Percentiles rank a stretch among this genome's conserved stretches.
phyloP scores from a whole-genome alignment of 2,797 vertebrate genomes.

The Bucorvus abyssinicus region DNA sequence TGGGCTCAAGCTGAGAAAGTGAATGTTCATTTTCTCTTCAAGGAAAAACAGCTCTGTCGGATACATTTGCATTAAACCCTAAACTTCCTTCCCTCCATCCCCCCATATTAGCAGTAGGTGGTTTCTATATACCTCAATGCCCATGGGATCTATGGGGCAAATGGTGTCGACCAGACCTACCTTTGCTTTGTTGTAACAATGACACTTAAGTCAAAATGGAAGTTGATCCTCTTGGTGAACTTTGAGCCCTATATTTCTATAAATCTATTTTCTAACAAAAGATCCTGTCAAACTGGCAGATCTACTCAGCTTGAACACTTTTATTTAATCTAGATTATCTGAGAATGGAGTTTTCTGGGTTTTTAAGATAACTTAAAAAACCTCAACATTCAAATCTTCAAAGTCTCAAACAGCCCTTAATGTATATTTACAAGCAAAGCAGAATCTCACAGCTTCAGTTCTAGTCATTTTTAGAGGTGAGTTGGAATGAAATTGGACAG shows the following conservation, averaged over 20 bases:
- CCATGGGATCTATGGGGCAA: neutral
- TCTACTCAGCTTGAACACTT: neutral
- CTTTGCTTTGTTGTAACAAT: neutral
- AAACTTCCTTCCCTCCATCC: neutral
- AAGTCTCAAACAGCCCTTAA: neutral
- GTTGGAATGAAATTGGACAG: neutral
- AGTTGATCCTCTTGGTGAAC: neutral
- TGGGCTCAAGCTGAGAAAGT: neutral
- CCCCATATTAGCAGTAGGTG: neutral
- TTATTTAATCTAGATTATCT: neutral
- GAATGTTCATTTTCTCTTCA: neutral
- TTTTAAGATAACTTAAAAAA: neutral
- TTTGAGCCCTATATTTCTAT: neutral
- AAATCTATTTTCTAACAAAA: neutral
- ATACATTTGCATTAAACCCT: neutral
- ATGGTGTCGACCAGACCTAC: neutral
- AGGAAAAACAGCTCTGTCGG: neutral
- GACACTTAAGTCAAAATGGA: neutral
- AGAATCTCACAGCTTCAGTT: neutral
- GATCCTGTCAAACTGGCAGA: neutral
- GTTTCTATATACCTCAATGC: neutral
- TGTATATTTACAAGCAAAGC: neutral
- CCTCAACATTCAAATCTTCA: neutral
- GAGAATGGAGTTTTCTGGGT: neutral
- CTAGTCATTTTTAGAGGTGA: neutral